Evolutionary conservation across 2,888 invertebrate species (phyloP), one percentile per base, ranked within the genome.

Genomic region (Muscina levida): DNA sequence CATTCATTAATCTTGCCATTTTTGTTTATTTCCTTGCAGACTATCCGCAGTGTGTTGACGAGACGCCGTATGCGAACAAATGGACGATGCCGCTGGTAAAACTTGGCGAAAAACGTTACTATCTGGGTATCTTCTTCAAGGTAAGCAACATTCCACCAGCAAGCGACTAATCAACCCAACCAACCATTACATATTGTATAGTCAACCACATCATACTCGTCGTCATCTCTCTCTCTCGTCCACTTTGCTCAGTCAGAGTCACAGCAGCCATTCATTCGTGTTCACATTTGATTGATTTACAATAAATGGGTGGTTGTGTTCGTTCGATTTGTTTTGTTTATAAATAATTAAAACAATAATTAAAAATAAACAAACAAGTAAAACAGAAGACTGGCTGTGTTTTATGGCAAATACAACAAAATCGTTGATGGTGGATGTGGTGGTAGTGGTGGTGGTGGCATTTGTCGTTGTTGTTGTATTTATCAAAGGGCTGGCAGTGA

Each of bases 61-160:
- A 96, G 82, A 92, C 94, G 77, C 92, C 93, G 79, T 92, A 93
- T 39, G 92, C 94, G 44, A 95, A 95, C 87, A 93, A 95, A 89
- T 97, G 97, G 97, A 96, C 96, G 68, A 97, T 97, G 97, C 97
- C 97, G 8, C 92, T 97, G 77, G 92, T 96, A 84, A 96, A 96
- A 88, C 93, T 96, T 57, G 97, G 97, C 53, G 96, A 96, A 88
- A 97, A 97, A 90, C 92, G 95, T 87, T 97, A 97, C 89, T 97
- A 97, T 89, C 92, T 97, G 86, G 97, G 97, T 88, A 97, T 97
- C 90, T 97, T 97, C 92, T 97, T 97, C 91, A 97, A 97, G 95
- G 97, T 97, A 93, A 92, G 91, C 87, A 13, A 82, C 87, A 88
- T 88, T 88, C 87, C 85, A 31, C 8, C 10, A 1, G 42, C 62